Base-by-base conservation (phyloP, 2,888 invertebrate species). In the Melieria crassipennis region DNA sequence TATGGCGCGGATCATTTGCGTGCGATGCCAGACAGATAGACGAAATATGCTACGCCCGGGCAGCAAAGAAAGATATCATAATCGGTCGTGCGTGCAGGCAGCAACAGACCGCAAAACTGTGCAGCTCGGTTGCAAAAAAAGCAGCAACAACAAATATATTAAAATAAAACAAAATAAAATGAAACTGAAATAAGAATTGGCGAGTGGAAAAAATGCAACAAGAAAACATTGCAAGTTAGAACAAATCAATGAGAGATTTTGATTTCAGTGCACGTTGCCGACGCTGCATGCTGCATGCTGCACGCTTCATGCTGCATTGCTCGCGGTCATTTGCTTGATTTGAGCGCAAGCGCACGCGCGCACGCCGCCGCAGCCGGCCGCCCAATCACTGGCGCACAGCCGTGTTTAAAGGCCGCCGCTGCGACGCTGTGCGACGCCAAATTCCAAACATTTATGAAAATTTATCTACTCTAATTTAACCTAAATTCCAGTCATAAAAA, bases 401-500 rank as follows among this genome's bases (percentile, higher is more conserved):
- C 46, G 61, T 30, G 30, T 30, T 30, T 30, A 30, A 30, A 30
- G 30, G 30, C 30, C 64, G 56, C 46, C n/a, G 56, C 46, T 56
- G 55, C 64, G 56, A 45, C n/a, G 56, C 46, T 56, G 55, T 56
- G 55, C 50, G 60, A 48, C 52, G 13, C 58, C 48, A 60, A 67
- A 67, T 67, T 67, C 57, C 50, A 66, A 66, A 56, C 66, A 69
- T 72, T 73, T 70, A 67, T 55, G 60, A 58, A 70, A 73, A 73
- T 73, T 70, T 73, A 73, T 73, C 67, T 70, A 78, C 79, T 83
- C 82, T 82, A 82, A 82, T 82, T 82, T 83, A 79, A 71, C 77
- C 78, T 81, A 80, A 82, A 79, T 78, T 82, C 79, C 78, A 80
- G 80, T 79, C 78, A 80, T 81, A 69, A 69, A 69, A 73, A 81